phyloP scores from a whole-genome alignment of 2,797 vertebrate genomes.

The Danio albolineatus region DNA sequence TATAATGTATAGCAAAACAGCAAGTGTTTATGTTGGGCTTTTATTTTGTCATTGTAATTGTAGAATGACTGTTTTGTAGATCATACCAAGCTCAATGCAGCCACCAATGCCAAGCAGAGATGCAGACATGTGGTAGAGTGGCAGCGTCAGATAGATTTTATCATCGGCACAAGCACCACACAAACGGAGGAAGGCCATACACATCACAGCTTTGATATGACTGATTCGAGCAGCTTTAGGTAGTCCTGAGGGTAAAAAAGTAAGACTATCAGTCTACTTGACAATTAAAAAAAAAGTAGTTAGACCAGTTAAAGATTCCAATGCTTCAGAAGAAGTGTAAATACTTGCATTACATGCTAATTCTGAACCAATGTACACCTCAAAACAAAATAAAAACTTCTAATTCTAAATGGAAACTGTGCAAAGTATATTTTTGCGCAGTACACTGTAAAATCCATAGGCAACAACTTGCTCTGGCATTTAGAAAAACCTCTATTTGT shows the following conservation, averaged over 20 bases:
- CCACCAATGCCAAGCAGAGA: constrained; percentile 87
- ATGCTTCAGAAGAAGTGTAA: not conserved
- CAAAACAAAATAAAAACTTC: not conserved
- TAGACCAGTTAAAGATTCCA: not conserved
- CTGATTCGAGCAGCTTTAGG: constrained; percentile 89
- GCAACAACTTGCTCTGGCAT: no score
- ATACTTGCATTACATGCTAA: not conserved
- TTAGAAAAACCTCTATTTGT: no score
- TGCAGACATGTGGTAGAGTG: constrained; percentile 92
- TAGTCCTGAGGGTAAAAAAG: constrained; percentile 76
- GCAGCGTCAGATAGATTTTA: constrained; percentile 87
- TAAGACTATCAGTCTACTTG: not conserved
- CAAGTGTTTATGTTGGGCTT: not conserved
- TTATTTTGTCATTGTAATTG: not conserved
- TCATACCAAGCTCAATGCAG: constrained; percentile 87
- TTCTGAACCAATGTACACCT: not conserved
- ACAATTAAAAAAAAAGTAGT: not conserved
- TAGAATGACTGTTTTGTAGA: not conserved
- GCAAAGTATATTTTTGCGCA: no score
- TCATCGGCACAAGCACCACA: constrained; percentile 82
- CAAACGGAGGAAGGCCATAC: constrained; percentile 84
- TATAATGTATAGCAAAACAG: not conserved
- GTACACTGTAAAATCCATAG: no score
- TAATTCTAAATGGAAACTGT: not conserved
- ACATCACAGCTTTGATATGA: constrained; percentile 86